Conservation (phyloP, 2,113 vertebrate species). For the Grammatotria lemairii region DNA sequence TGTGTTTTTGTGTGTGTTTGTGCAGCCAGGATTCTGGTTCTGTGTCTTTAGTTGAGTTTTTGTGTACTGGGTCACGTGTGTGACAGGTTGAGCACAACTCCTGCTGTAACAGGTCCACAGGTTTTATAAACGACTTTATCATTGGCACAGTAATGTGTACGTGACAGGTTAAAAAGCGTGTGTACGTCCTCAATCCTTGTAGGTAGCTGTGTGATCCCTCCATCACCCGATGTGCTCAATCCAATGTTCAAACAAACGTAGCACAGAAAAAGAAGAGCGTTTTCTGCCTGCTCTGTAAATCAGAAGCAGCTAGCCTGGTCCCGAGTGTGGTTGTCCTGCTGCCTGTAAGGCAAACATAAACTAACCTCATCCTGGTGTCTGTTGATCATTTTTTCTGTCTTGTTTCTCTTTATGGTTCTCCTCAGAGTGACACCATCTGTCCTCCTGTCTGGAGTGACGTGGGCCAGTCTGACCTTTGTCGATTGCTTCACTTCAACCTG, state of each 20-base stretch:
- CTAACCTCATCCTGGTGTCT: background rate
- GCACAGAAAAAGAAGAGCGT: background rate
- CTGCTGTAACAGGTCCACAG: background rate
- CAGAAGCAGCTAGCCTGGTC: background rate
- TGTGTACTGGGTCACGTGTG: fast-evolving
- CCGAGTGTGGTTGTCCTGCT: background rate
- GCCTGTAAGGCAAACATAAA: background rate
- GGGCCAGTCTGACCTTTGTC: conserved; percentile 24
- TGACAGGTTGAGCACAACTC: background rate
- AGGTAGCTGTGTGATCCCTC: background rate
- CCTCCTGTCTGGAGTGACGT: background rate
- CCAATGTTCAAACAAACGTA: background rate
- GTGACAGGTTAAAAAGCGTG: background rate
- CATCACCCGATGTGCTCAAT: fast-evolving
- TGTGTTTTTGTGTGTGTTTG: background rate
- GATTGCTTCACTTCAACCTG: conserved; percentile 14
- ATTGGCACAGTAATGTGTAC: background rate
- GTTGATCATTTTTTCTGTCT: background rate
- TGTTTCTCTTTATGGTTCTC: background rate
- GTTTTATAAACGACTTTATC: background rate
- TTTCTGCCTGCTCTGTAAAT: background rate
- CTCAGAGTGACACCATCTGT: background rate
- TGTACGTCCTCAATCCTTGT: background rate
- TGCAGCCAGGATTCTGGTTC: background rate
- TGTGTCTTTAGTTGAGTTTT: background rate